Base-by-base conservation (phyloP, 1,140 invertebrate genomes). In the Aphis craccivora region DNA sequence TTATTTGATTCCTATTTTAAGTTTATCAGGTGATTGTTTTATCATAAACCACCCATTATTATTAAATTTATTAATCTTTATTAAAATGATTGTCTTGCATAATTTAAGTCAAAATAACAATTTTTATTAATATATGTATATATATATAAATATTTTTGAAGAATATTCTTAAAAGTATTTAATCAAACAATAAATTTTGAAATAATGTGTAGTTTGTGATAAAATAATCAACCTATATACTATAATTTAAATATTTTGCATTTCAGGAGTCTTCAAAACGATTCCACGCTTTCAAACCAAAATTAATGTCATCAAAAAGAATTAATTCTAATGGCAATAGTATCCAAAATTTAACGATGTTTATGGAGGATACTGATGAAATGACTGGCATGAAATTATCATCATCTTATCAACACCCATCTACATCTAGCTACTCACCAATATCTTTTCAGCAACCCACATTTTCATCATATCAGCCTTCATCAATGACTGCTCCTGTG, bases 241-340 rank as follows among this genome's bases (percentile, higher is more conserved):
- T n/a, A 20, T 88, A 35, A 51, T 43, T 22, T 18, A 45, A 55
- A 55, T 43, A n/a, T 67, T 90, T 45, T 90, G 4, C 0, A 43
- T 86, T 93, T 86, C 30, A 93, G 91, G 91, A 93, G 23, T 83
- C 91, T 9, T 83, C 91, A 30, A 93, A 93, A 86, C 91, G 91
- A 11, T 84, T 93, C 35, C 53, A 53, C 86, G 0, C 37, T 48
- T 48, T 35, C 7, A 93, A 53, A 86, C 25, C 91, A 40, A 81
- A 81, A 35, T 23, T 35, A 40, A 5, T n/a, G 5, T 86, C 91
- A 43, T 37, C n/a, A 37, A 51, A 92, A 37, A 92, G 37, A 11
- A 76, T 51, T 45, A 37, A 45, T 22, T 25, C 0, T 9, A 93
- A 84, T 43, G 7, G 18, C 9, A 92, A 83, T 4, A n/a, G 14